A percentile compares a stretch with the other conserved stretches of the same genome.
These are phyloP conservation scores for Furcifer pardalis DNA, from an alignment of 2,797 vertebrate species.

Conservation along the genomic window DNA sequence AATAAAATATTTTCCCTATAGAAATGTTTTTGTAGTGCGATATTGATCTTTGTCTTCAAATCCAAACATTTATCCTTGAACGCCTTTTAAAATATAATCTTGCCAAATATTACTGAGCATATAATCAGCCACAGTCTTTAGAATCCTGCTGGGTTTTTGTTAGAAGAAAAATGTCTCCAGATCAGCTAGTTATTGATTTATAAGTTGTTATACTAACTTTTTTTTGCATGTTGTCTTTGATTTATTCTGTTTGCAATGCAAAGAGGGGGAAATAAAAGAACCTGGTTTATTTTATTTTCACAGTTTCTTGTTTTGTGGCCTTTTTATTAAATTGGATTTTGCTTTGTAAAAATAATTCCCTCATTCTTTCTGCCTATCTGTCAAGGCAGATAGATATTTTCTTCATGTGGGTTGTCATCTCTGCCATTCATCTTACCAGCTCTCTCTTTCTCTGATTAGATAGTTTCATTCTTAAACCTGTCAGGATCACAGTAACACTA, in stretches of 20 bases:
- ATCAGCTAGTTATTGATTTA: conserved; percentile 4
- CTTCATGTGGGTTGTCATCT: not conserved
- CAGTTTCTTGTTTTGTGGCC: not conserved
- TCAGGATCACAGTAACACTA: not conserved
- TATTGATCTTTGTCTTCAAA: conserved; percentile 30
- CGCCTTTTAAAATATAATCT: conserved; percentile 26
- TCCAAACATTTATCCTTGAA: conserved; percentile 24
- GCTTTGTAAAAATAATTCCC: not conserved
- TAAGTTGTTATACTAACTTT: not conserved
- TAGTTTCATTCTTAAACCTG: not conserved
- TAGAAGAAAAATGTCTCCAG: conserved; percentile 8
- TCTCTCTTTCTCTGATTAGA: too few species aligned
- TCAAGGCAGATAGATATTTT: not conserved
- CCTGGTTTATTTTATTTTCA: not conserved
- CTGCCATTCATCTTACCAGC: conserved; percentile 1
- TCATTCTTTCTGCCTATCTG: not conserved
- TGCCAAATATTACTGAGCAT: conserved; percentile 10
- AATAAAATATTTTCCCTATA: conserved; percentile 15
- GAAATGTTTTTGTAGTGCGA: conserved; percentile 32
- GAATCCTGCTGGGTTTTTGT: conserved; percentile 4
- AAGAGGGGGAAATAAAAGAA: not conserved
- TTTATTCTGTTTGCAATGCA: not conserved
- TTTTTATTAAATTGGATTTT: not conserved
- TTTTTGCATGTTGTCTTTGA: not conserved
- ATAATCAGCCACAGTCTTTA: not conserved